phyloP scores from a whole-genome alignment of 2,888 invertebrate species.

The Chouioia cunea region DNA sequence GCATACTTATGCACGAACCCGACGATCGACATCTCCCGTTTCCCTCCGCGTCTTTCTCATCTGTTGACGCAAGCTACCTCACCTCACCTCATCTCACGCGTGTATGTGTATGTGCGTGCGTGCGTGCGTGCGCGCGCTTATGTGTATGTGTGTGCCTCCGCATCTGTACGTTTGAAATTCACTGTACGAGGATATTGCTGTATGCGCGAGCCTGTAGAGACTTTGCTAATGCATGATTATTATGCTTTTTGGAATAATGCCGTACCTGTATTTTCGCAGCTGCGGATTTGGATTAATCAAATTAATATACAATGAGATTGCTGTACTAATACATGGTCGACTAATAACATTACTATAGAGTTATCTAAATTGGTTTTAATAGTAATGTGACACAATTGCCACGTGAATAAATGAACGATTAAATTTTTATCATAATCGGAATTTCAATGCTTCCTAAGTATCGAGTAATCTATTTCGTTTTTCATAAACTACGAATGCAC shows the following conservation, averaged over 20 bases:
- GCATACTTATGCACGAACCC: too few relatives aligned
- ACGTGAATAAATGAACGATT: too few relatives aligned
- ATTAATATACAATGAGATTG: constrained; percentile 14
- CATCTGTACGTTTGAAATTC: not conserved
- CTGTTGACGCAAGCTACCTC: too few relatives aligned
- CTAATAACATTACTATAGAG: too few relatives aligned
- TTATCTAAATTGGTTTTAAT: too few relatives aligned
- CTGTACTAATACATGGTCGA: not conserved
- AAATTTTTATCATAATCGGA: too few relatives aligned
- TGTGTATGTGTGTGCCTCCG: not conserved
- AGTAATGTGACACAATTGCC: too few relatives aligned
- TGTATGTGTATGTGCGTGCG: not conserved
- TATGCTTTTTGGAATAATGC: not conserved
- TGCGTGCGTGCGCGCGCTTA: not conserved
- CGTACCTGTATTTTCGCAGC: not conserved
- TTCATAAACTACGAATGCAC: too few relatives aligned
- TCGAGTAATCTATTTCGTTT: too few relatives aligned
- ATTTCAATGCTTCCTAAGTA: too few relatives aligned
- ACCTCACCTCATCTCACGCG: not conserved
- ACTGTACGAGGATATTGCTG: constrained; percentile 21
- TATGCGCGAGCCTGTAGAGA: too few relatives aligned
- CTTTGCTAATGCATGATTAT: not conserved
- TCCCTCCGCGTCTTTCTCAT: constrained; percentile 11
- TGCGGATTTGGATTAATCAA: constrained; percentile 5
- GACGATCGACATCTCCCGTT: constrained; percentile 26